Evolutionary conservation across 2,888 invertebrate genomes (phyloP).

Genomic region (Opisthograptis luteolata): DNA sequence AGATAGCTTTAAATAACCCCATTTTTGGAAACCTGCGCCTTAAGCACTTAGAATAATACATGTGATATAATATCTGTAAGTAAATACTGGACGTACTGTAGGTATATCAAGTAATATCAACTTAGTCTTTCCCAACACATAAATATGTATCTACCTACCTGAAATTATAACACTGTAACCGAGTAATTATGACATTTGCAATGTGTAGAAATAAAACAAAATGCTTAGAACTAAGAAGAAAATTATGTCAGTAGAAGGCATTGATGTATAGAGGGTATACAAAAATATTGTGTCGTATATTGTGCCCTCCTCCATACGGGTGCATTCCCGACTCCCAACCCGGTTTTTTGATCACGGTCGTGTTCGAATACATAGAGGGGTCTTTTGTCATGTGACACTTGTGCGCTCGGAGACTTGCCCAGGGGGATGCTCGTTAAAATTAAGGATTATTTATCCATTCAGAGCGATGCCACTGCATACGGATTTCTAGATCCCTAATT

Average conservation of each 20-base stretch:
- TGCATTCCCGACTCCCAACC: slow-evolving; percentile 66
- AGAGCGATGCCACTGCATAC: slow-evolving; percentile 43
- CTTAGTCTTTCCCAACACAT: no score
- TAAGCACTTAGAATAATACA: no score
- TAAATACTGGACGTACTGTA: no score
- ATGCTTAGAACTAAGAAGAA: not conserved
- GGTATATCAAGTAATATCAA: no score
- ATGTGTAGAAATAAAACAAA: no score
- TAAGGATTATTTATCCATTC: slow-evolving; percentile 70
- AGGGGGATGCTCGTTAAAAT: slow-evolving; percentile 74
- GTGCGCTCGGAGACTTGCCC: slow-evolving; percentile 70
- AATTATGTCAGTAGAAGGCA: not conserved
- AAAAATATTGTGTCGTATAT: slow-evolving; percentile 7
- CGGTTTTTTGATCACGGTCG: slow-evolving; percentile 72
- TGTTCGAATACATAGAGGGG: slow-evolving; percentile 73
- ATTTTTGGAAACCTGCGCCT: no score
- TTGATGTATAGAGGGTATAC: slow-evolving; percentile 6
- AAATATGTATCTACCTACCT: no score
- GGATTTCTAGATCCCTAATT: slow-evolving; percentile 21
- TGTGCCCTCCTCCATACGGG: slow-evolving; percentile 63
- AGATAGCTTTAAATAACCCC: no score
- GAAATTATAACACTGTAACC: no score
- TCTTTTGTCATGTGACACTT: slow-evolving; percentile 81
- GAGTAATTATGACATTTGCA: no score
- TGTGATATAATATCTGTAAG: no score